Evolutionary conservation across 2,797 vertebrate genomes (phyloP).

Genomic region (Remorina albescens): DNA sequence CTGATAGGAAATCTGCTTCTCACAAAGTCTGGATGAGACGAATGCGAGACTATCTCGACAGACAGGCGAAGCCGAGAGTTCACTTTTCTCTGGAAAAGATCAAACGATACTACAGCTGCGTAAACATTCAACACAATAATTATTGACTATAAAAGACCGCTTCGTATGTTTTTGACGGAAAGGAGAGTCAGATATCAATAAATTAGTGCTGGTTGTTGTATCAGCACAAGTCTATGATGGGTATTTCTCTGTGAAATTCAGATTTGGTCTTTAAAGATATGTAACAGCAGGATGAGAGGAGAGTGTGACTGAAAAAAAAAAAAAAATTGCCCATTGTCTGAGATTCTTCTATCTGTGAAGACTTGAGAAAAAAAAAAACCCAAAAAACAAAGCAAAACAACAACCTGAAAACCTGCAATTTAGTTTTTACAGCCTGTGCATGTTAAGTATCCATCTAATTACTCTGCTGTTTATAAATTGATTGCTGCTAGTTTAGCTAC

Average conservation of each 20-base stretch:
- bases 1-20: constrained; percentile 36
- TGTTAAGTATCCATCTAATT: not conserved
- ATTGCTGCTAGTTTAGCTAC: not conserved
- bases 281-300: constrained; percentile 3
- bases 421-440: not conserved
- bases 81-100: constrained; percentile 2
- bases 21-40: not conserved
- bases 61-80: constrained; percentile 4
- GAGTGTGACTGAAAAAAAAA: constrained; percentile 2
- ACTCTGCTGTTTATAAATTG: not conserved
- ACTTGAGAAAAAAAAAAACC: too few relatives aligned
- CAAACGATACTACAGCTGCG: not conserved
- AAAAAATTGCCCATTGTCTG: not conserved
- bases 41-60: constrained; percentile 19
- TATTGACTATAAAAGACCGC: not conserved
- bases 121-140: not conserved
- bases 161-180: constrained; percentile 3
- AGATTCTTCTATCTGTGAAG: too few relatives aligned
- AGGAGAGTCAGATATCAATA: not conserved
- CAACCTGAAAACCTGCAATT: not conserved
- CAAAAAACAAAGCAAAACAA: too few relatives aligned
- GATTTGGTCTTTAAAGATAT: constrained; percentile 28
- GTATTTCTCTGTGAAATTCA: constrained; percentile 31
- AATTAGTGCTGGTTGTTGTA: not conserved
- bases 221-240: not conserved